Conservation (phyloP, 2,113 vertebrate genomes). For the Malurus alboscapulatus region DNA sequence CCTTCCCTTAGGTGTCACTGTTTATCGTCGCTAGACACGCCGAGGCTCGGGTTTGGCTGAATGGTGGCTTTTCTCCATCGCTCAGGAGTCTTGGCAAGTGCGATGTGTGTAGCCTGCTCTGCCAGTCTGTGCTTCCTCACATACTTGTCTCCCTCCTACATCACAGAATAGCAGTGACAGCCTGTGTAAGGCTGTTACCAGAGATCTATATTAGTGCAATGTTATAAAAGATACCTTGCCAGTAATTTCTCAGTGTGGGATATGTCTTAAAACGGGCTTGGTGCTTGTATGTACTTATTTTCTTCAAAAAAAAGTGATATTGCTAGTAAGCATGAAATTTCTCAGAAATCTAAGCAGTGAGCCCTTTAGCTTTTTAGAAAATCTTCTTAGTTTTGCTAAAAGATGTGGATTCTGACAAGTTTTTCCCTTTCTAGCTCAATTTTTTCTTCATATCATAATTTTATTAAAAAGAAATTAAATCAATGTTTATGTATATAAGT, state of each 20-base stretch:
- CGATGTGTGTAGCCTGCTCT: slow-evolving; percentile 32
- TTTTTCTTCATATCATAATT: neutral
- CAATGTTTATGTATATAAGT: neutral
- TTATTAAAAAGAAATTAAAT: neutral
- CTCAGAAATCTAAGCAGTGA: neutral
- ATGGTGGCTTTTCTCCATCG: slow-evolving; percentile 7
- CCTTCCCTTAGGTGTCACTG: slow-evolving; percentile 58
- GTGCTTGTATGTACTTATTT: slow-evolving; percentile 4
- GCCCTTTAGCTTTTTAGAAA: neutral
- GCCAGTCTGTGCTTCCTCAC: slow-evolving; percentile 60
- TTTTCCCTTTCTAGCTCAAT: neutral
- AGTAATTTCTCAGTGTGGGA: slow-evolving; percentile 14
- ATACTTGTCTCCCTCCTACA: slow-evolving; percentile 59
- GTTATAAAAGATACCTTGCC: slow-evolving; percentile 37
- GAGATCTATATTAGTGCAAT: slow-evolving; percentile 28
- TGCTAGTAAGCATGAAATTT: neutral
- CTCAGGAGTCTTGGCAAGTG: slow-evolving; percentile 43
- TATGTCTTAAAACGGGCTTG: slow-evolving; percentile 26
- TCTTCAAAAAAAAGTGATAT: neutral
- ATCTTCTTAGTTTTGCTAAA: neutral
- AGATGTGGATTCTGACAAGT: neutral
- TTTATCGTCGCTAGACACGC: neutral
- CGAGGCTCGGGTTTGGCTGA: neutral
- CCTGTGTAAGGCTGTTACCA: slow-evolving; percentile 42
- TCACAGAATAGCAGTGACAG: slow-evolving; percentile 44